Base-by-base conservation (phyloP, 2,113 vertebrate genomes). In the Pterocles gutturalis region DNA sequence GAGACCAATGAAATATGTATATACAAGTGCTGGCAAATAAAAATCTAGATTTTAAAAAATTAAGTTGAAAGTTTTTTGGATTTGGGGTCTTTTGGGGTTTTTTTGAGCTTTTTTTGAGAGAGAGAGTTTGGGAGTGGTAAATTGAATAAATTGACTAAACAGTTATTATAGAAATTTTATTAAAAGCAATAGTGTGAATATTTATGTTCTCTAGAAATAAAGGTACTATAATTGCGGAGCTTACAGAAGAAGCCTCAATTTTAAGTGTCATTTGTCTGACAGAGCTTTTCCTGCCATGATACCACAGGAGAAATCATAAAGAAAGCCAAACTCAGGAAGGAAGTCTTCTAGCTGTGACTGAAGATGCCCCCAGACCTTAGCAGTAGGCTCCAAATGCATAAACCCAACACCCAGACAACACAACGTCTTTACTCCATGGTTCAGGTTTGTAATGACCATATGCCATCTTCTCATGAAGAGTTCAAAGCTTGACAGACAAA, bases 391-490 rank as follows among this genome's bases (percentile, higher is more conserved):
- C 14, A 54, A 18, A 28, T 3, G 7, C 1, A 2, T 46, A 10
- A 0, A 3, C 15, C 2, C 0, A 41, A 20, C 46, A 31, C 19
- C 14, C 19, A 46, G 46, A 25, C 15, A n/a, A 21, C 7, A 21
- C 0, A 0, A 19, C 65, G 43, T 22, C 28, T 48, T n/a, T 33
- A 16, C 31, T 25, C 16, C 38, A 31, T 0, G 2, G 19, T 21
- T 55, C 26, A 54, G 33, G 10, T 36, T 29, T 38, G 22, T 24
- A 45, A 51, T 9, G 49, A 58, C 51, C 0, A 0, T 51, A 25
- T 12, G 26, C 16, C 61, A n/a, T 19, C 66, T 31, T 51, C n/a
- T 70, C 22, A 1, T 26, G 46, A 43, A 75, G 28, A 54, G 8
- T 20, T 60, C 62, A 83, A 62, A 43, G 17, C 17, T 43, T 55